Evolutionary conservation across 2,113 vertebrate species (phyloP).

Genomic region (Cathartes aura): DNA sequence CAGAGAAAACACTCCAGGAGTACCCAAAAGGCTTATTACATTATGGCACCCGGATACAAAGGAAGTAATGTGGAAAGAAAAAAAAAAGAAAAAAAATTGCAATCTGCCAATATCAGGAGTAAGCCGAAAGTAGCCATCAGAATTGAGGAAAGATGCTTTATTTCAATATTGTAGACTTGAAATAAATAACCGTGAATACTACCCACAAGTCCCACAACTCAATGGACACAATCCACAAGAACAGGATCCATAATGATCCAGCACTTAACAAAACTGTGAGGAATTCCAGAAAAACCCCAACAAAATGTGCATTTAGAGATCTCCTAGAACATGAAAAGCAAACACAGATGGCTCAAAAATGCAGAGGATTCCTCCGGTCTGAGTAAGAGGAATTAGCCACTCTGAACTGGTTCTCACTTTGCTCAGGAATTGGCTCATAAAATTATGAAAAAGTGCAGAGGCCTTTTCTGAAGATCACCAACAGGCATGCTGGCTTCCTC

Average conservation of each 20-base stretch:
- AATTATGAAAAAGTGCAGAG: not conserved
- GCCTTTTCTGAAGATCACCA: not conserved
- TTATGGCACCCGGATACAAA: not conserved
- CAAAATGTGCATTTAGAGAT: not conserved
- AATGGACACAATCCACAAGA: not conserved
- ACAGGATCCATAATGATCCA: not conserved
- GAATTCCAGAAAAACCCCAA: not conserved
- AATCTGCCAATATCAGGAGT: not conserved
- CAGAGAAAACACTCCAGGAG: not conserved
- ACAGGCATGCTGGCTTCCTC: not conserved
- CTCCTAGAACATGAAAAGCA: slow-evolving; percentile 18
- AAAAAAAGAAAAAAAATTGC: not conserved
- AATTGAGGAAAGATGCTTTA: not conserved
- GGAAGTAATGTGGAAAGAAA: not conserved
- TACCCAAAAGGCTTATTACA: not conserved
- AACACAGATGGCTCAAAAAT: slow-evolving; percentile 25
- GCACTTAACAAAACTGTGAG: not conserved
- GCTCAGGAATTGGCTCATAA: slow-evolving; percentile 7
- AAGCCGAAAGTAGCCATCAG: not conserved
- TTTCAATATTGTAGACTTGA: not conserved
- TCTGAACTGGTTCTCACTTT: not conserved
- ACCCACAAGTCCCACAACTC: not conserved
- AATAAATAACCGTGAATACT: not conserved
- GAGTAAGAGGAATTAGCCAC: slow-evolving; percentile 32
- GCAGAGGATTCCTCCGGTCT: not conserved